These are phyloP conservation scores for Alcedo atthis DNA, from an alignment of 2,797 vertebrate genomes.

Conservation along the genomic window DNA sequence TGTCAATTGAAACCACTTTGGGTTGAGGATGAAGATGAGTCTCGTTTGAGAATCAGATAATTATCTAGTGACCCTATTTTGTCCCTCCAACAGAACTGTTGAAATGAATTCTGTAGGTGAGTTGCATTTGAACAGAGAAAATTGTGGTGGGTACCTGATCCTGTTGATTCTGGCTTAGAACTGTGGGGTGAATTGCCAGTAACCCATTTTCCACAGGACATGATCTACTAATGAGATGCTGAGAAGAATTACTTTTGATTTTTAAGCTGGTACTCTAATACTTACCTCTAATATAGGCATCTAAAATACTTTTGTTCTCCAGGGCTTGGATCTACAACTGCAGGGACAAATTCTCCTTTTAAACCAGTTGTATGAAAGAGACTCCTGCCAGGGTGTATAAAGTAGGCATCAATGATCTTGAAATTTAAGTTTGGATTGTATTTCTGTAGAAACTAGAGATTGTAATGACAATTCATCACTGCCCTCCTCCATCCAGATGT, in stretches of 20 bases:
- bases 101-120: neutral
- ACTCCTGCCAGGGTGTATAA: neutral
- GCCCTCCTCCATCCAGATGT: conserved; percentile 5
- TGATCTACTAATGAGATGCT: neutral
- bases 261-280: neutral
- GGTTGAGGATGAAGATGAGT: neutral
- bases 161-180: neutral
- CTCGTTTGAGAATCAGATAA: neutral
- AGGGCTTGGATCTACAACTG: neutral
- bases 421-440: neutral
- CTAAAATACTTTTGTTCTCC: neutral
- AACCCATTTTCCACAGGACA: neutral
- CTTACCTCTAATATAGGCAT: neutral
- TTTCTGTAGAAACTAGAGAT: neutral
- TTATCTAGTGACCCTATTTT: neutral
- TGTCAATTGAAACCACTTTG: neutral
- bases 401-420: neutral
- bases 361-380: neutral
- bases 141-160: neutral
- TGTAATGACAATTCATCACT: neutral
- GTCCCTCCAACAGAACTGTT: neutral
- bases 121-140: neutral
- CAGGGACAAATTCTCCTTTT: neutral
- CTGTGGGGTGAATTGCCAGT: neutral
- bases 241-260: neutral